These are phyloP conservation scores for Drosophila setosimentum DNA, from an alignment of 2,888 invertebrate genomes.

Conservation along the genomic window DNA sequence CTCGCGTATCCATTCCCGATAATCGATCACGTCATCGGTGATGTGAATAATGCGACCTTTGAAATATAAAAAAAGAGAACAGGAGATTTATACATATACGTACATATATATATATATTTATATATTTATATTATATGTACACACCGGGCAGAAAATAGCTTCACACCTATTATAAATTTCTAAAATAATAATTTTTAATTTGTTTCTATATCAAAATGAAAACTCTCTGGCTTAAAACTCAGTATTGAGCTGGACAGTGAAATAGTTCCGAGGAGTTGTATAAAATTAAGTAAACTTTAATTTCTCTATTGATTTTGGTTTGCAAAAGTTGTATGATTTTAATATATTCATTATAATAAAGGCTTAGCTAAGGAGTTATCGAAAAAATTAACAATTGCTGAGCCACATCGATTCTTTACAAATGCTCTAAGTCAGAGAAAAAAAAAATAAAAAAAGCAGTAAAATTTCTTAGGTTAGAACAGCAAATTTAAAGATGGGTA, in stretches of 20 bases:
- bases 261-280: not conserved
- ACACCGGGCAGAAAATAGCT: too few species aligned
- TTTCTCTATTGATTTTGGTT: not conserved
- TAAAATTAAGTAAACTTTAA: not conserved
- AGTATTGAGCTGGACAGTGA: not conserved
- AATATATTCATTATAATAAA: not conserved
- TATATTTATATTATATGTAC: too few species aligned
- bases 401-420: not conserved
- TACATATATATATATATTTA: too few species aligned
- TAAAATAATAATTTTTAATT: not conserved
- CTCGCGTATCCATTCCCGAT: conserved; percentile 86
- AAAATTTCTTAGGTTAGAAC: not conserved
- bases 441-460: not conserved
- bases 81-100: not conserved
- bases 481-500: not conserved
- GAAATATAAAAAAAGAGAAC: not conserved
- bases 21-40: conserved; percentile 94
- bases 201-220: not conserved
- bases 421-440: not conserved
- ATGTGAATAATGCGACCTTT: conserved; percentile 95
- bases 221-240: not conserved
- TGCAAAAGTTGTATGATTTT: not conserved
- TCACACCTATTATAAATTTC: too few species aligned
- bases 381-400: not conserved
- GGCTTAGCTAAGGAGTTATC: not conserved